Conservation (phyloP, 2,888 invertebrate species). For the Caenorhabditis japonica region DNA sequence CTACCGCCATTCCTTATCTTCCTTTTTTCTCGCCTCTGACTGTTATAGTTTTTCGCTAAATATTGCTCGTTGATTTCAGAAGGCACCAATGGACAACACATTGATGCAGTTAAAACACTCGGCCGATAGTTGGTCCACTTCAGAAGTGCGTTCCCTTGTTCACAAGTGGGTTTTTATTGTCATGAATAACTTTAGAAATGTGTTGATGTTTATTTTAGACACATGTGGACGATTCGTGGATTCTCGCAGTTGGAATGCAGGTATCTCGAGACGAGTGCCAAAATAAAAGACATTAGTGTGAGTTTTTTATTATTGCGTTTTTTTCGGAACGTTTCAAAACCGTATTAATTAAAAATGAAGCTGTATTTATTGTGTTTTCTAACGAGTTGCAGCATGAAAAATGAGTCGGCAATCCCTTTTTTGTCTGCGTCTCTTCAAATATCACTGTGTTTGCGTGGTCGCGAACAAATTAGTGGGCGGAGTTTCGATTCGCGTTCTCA, state of each 20-base stretch:
- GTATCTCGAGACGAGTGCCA: slow-evolving; percentile 75
- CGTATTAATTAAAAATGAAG: too few species aligned
- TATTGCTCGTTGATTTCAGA: background rate
- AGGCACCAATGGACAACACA: slow-evolving; percentile 29
- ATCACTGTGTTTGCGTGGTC: too few species aligned
- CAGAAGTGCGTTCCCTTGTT: slow-evolving; percentile 66
- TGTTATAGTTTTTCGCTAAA: slow-evolving; percentile 3
- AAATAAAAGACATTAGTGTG: slow-evolving; percentile 65
- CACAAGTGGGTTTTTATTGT: slow-evolving; percentile 45
- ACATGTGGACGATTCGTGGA: slow-evolving; percentile 75
- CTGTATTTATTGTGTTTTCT: too few species aligned
- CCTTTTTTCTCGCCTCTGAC: slow-evolving; percentile 20
- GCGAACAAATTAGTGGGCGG: too few species aligned
- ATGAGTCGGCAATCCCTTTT: too few species aligned
- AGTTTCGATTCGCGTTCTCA: too few species aligned
- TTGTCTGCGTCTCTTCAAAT: too few species aligned
- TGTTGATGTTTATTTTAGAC: slow-evolving; percentile 47
- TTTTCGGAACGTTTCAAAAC: too few species aligned
- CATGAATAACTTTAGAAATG: background rate
- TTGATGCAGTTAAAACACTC: slow-evolving; percentile 22
- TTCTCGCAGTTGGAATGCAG: slow-evolving; percentile 76
- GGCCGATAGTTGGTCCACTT: slow-evolving; percentile 69
- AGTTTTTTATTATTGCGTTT: too few species aligned
- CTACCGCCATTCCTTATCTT: slow-evolving; percentile 9
- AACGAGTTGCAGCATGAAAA: too few species aligned